These are phyloP conservation scores for Maccullochella peelii DNA, from an alignment of 2,113 vertebrate genomes.

Conservation along the genomic window DNA sequence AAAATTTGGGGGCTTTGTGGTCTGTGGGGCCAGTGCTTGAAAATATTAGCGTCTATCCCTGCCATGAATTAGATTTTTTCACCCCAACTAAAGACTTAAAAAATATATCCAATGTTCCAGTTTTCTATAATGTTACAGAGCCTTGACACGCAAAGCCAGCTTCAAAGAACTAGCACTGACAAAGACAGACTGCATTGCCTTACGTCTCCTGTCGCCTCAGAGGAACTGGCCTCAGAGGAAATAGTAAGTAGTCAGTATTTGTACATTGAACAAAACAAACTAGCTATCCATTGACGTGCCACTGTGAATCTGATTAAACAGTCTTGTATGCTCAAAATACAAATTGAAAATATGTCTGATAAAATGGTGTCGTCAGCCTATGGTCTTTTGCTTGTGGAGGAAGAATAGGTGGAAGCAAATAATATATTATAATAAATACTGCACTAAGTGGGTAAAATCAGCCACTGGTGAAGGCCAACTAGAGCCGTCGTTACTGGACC, in stretches of 20 bases:
- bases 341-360: background rate
- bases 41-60: too few species aligned
- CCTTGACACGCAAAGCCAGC: background rate
- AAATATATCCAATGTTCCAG: background rate
- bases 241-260: background rate
- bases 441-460: background rate
- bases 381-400: background rate
- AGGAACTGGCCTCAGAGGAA: too few species aligned
- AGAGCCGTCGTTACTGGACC: background rate
- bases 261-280: background rate
- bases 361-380: background rate
- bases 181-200: background rate
- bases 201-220: background rate
- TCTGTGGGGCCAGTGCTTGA: too few species aligned
- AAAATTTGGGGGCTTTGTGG: too few species aligned
- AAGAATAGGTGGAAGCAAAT: background rate
- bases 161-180: background rate
- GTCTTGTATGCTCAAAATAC: background rate
- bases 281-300: background rate
- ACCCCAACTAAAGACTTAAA: background rate
- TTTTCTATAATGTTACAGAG: background rate
- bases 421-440: conserved; percentile 1
- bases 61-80: background rate
- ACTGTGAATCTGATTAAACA: background rate
- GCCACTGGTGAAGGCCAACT: conserved; percentile 10